phyloP scores from a whole-genome alignment of 2,113 vertebrate genomes.

The Cathartes aura region DNA sequence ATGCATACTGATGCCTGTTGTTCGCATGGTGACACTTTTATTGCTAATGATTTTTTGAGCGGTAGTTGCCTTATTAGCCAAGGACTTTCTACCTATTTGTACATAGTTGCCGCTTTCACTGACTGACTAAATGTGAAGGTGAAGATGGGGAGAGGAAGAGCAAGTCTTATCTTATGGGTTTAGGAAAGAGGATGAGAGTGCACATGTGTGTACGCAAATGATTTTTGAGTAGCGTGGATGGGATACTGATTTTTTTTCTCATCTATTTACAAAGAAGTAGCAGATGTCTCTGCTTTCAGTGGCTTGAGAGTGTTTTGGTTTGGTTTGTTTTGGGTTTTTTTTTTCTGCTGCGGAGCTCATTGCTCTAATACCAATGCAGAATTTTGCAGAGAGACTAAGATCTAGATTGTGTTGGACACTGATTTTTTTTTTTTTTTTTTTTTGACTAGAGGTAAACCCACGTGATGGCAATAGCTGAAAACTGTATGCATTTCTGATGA shows the following conservation, averaged over 20 bases:
- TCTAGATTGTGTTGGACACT: not conserved
- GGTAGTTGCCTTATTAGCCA: not conserved
- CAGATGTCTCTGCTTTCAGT: not conserved
- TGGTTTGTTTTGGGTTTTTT: not conserved
- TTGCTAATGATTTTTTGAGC: not conserved
- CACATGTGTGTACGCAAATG: fast-evolving
- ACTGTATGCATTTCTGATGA: not conserved
- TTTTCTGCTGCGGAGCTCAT: not conserved
- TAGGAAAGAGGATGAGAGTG: not conserved
- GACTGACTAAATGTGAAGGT: not conserved
- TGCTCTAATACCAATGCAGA: not conserved
- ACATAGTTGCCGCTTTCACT: not conserved
- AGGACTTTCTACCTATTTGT: not conserved
- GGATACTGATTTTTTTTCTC: too few species aligned
- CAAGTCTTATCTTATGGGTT: not conserved
- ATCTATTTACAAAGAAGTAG: not conserved
- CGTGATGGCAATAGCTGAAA: not conserved
- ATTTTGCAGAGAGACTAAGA: not conserved
- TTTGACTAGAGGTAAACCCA: not conserved
- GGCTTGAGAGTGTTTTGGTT: not conserved
- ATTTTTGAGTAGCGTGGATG: not conserved
- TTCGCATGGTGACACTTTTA: not conserved
- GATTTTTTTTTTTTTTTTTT: not conserved
- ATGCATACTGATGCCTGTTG: not conserved
- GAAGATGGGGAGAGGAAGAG: not conserved